Percentiles rank a stretch among this genome's conserved stretches.
Evolutionary conservation across 2,113 vertebrate species (phyloP).

Genomic region (Phalacrocorax carbo): DNA sequence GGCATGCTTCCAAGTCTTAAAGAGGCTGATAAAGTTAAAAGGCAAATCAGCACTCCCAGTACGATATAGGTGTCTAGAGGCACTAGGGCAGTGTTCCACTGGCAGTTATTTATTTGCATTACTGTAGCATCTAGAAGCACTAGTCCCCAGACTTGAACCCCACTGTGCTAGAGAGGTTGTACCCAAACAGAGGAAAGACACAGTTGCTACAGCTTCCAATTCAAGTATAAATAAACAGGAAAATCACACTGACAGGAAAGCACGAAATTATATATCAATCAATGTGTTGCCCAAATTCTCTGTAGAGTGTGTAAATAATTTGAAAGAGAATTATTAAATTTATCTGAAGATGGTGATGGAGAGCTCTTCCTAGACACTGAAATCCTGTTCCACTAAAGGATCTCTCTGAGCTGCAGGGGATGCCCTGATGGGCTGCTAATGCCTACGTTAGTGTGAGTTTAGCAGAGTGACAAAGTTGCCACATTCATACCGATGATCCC

Average conservation of each 20-base stretch:
- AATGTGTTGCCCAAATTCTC: neutral
- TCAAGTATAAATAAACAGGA: neutral
- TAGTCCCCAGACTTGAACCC: neutral
- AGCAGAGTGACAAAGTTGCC: neutral
- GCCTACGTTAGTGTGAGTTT: rapidly evolving
- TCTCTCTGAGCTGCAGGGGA: neutral
- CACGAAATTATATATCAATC: neutral
- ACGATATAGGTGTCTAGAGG: neutral
- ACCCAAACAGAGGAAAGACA: neutral
- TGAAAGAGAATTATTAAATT: neutral
- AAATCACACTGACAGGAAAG: neutral
- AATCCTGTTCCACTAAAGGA: neutral
- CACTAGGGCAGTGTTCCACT: neutral
- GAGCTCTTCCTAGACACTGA: neutral
- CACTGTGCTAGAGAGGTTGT: neutral
- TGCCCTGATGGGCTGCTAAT: neutral
- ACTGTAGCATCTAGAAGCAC: neutral
- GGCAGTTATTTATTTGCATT: neutral
- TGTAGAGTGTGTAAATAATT: neutral
- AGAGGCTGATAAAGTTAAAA: slow-evolving; percentile 38
- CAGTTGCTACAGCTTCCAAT: neutral
- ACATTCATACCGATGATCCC: neutral
- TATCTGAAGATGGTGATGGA: neutral
- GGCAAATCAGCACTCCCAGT: slow-evolving; percentile 15
- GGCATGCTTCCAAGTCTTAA: slow-evolving; percentile 41